Evolutionary conservation across 2,113 vertebrate genomes (phyloP), one percentile per base, ranked within the genome.

Genomic region (Cryptotis parvus): DNA sequence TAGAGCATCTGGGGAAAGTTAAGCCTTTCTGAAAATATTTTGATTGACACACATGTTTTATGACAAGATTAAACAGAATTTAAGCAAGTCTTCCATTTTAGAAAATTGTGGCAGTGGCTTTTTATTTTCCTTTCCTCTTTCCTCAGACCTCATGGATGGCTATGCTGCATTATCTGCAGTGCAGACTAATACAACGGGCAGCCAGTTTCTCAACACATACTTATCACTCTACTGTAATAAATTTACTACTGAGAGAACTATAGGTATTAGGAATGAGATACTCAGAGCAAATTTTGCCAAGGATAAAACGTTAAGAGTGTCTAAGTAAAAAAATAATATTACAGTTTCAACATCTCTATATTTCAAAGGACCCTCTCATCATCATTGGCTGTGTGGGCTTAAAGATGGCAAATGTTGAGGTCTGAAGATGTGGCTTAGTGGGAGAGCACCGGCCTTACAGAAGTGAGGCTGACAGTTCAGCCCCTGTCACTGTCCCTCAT

Each of bases 181-280:
- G 85, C 96, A 97, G 96, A 85, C 80, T 95, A 89, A 95, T 95
- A 95, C 95, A 78, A 75, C 2, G 27, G 80, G 75, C 89, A 95
- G 94, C 78, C 69, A 84, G 3, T 79, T 92, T 92, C 87, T 96
- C 93, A 73, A 27, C 31, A 69, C 80, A 95, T 61, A 91, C 87
- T 97, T 97, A 97, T 97, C 97, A 86, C 91, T 83, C n/a, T 84
- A 52, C 27, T 72, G 76, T 90, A 95, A 89, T 91, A 96, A 94
- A 80, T 87, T 92, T 94, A 96, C 89, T 80, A 78, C 69, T 93
- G 85, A 35, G n/a, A 80, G 88, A 49, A 90, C 89, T 91, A 33
- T 4, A 43, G 15, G 58, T 91, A 92, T 96, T 97, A 96, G 94
- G 55, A 95, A 12, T 33, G 68, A 95, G 89, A 37, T 83, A 35